These are phyloP conservation scores for Acanthacorydalis orientalis DNA, from an alignment of 2,888 invertebrate species.

Conservation along the genomic window DNA sequence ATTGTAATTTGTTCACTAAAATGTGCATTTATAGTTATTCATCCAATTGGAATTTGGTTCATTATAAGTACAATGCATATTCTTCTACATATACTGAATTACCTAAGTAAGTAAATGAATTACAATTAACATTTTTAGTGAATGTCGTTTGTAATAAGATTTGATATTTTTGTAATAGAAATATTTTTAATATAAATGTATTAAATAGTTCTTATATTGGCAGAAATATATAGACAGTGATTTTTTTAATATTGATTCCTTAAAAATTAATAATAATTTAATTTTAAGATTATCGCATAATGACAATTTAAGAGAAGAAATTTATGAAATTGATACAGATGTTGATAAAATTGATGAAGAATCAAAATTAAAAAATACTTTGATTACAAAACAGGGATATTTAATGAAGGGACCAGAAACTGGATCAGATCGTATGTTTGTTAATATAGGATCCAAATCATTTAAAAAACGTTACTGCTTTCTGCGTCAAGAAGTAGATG, in stretches of 20 bases:
- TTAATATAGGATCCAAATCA: constrained; percentile 80
- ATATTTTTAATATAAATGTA: too few species aligned
- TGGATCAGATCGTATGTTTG: constrained; percentile 77
- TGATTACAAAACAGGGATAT: constrained; percentile 80
- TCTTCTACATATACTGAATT: constrained; percentile 75
- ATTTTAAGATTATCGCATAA: constrained; percentile 25
- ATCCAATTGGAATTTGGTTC: constrained; percentile 75
- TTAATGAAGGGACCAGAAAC: constrained; percentile 84
- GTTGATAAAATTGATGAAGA: constrained; percentile 55
- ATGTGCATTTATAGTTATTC: constrained; percentile 64
- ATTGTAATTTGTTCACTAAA: constrained; percentile 43
- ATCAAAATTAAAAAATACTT: constrained; percentile 46
- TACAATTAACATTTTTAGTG: constrained; percentile 7
- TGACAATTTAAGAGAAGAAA: constrained; percentile 57
- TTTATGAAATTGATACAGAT: constrained; percentile 81
- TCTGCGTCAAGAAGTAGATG: constrained; percentile 78
- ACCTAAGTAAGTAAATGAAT: constrained; percentile 44
- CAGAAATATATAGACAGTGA: too few species aligned
- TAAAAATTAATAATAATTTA: too few species aligned
- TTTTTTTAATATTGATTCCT: too few species aligned
- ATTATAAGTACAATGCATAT: constrained; percentile 81
- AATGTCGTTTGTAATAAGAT: too few species aligned
- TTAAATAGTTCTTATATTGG: too few species aligned
- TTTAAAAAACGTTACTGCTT: constrained; percentile 84
- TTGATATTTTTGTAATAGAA: too few species aligned